Percentiles rank a stretch among this genome's conserved stretches.
These are phyloP conservation scores for Petrocephalus zakoni DNA, from an alignment of 2,113 vertebrate genomes.

Conservation along the genomic window DNA sequence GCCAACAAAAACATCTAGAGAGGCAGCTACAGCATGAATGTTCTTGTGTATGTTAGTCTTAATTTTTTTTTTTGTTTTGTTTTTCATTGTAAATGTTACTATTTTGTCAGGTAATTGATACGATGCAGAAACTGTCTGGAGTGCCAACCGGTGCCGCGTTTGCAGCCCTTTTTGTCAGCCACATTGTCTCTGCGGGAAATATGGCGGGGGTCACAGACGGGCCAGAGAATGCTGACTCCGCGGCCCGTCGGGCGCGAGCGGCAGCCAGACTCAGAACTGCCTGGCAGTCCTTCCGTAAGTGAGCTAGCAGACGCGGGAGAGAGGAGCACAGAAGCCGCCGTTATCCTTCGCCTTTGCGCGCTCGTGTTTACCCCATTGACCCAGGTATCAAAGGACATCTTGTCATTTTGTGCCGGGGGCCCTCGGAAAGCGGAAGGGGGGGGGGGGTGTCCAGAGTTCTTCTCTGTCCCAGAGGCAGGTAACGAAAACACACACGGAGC, in stretches of 20 bases:
- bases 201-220: background rate
- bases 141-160: background rate
- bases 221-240: background rate
- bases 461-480: background rate
- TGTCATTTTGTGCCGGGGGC: background rate
- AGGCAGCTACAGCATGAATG: background rate
- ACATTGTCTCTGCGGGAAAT: background rate
- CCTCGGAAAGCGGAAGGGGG: background rate
- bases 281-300: background rate
- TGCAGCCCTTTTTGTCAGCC: background rate
- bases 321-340: background rate
- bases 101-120: background rate
- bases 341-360: background rate
- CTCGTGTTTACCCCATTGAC: background rate
- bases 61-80: background rate
- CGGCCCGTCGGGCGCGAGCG: background rate
- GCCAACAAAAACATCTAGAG: background rate
- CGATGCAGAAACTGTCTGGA: background rate
- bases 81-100: background rate
- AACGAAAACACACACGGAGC: conserved; percentile 15
- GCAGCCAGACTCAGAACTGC: background rate
- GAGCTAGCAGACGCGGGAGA: background rate
- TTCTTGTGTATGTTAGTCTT: background rate
- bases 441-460: background rate
- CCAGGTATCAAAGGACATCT: background rate